These are phyloP conservation scores for Lasiurus borealis DNA, from an alignment of 2,113 vertebrate genomes.

Conservation along the genomic window DNA sequence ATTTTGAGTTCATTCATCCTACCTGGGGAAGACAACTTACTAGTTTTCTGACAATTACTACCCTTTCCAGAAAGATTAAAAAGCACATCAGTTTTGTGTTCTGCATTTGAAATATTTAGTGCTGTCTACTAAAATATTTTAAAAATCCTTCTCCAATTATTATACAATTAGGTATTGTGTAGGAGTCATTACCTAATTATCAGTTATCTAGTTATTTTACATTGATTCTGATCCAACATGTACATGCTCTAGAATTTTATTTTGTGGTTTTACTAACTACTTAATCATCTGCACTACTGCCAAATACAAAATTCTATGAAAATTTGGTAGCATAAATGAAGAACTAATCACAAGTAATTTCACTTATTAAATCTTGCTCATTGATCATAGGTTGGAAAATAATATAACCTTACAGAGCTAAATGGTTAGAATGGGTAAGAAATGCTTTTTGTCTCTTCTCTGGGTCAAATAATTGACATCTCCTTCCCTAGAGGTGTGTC, in stretches of 20 bases:
- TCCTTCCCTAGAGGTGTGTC: background rate
- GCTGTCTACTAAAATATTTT: conserved; percentile 12
- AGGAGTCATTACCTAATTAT: conserved; percentile 76
- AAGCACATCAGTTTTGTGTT: conserved; percentile 26
- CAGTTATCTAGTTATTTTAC: conserved; percentile 61
- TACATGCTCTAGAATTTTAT: conserved; percentile 68
- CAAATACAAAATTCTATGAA: conserved; percentile 72
- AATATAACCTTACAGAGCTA: background rate
- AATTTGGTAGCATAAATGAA: conserved; percentile 68
- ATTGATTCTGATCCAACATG: conserved; percentile 70
- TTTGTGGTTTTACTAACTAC: conserved; percentile 73
- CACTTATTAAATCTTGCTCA: conserved; percentile 58
- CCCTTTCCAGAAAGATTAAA: conserved; percentile 31
- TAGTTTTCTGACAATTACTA: background rate
- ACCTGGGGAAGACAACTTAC: conserved; percentile 4
- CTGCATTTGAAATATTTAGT: conserved; percentile 55
- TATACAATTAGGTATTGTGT: conserved; percentile 71
- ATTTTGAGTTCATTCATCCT: background rate
- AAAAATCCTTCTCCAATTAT: conserved; percentile 29
- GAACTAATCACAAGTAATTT: conserved; percentile 67
- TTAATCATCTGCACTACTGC: conserved; percentile 67
- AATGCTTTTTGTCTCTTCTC: background rate
- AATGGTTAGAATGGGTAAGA: background rate
- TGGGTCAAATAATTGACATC: background rate
- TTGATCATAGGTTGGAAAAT: conserved; percentile 40